Percentiles rank a stretch among this genome's conserved stretches.
Evolutionary conservation across 1,140 invertebrate species (phyloP).

Genomic region (Drusus annulatus): DNA sequence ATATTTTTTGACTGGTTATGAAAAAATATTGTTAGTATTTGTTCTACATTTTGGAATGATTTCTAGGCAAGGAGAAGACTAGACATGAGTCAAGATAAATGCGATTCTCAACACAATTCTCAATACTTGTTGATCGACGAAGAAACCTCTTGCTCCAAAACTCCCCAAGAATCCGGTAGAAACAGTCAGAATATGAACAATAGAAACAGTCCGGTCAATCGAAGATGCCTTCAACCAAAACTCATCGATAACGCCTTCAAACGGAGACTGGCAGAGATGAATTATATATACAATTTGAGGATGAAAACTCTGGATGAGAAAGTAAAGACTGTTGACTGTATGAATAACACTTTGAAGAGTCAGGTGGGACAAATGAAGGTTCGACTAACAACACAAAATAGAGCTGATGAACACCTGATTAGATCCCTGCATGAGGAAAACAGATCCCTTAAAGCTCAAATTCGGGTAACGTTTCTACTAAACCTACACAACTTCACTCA

Average conservation of each 20-base stretch:
- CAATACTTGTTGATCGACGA: constrained; percentile 24
- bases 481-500: neutral
- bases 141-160: neutral
- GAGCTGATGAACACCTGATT: neutral
- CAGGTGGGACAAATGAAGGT: constrained; percentile 2
- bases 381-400: too few relatives aligned
- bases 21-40: too few relatives aligned
- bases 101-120: neutral
- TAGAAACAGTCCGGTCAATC: too few relatives aligned
- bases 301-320: constrained; percentile 29
- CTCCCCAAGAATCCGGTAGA: neutral
- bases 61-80: neutral
- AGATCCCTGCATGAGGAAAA: neutral
- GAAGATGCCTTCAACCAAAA: neutral
- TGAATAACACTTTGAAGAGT: neutral
- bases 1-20: too few relatives aligned
- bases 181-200: neutral
- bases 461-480: neutral
- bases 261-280: constrained; percentile 20
- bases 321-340: neutral
- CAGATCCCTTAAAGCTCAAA: neutral
- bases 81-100: neutral
- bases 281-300: constrained; percentile 26
- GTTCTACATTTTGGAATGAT: neutral
- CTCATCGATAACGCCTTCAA: constrained; percentile 18